A percentile compares a stretch with the other conserved stretches of the same genome.
These are phyloP conservation scores for Enteromius mattozi DNA, from an alignment of 2,797 vertebrate genomes.

Conservation along the genomic window DNA sequence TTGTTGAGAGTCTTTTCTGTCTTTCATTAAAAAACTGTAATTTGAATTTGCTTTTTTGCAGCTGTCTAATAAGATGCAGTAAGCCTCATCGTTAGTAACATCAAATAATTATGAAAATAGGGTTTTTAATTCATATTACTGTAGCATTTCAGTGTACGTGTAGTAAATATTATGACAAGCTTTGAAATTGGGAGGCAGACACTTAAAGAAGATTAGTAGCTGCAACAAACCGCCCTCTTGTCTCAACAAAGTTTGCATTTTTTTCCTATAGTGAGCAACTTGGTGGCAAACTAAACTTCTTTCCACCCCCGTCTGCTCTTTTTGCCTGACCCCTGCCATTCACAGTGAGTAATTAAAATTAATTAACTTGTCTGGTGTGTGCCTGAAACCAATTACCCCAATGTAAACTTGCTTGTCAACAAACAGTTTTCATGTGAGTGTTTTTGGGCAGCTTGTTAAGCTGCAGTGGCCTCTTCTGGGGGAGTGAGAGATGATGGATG, in stretches of 20 bases:
- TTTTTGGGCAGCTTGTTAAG: slow-evolving; percentile 64
- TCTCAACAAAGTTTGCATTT: slow-evolving; percentile 30
- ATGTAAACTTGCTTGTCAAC: slow-evolving; percentile 71
- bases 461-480: slow-evolving; percentile 60
- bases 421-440: slow-evolving; percentile 66
- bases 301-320: slow-evolving; percentile 52
- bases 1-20: slow-evolving; percentile 1
- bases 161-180: slow-evolving; percentile 8
- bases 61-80: neutral
- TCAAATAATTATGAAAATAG: neutral
- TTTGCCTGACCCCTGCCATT: slow-evolving; percentile 66
- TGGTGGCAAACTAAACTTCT: slow-evolving; percentile 51
- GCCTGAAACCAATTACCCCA: slow-evolving; percentile 76
- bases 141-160: neutral
- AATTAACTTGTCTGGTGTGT: slow-evolving; percentile 75
- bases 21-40: slow-evolving; percentile 39
- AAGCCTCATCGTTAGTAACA: neutral
- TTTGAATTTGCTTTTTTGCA: slow-evolving; percentile 24
- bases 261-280: neutral
- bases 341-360: slow-evolving; percentile 76
- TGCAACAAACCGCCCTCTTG: neutral
- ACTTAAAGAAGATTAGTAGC: neutral
- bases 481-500: slow-evolving; percentile 74
- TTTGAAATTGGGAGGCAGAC: neutral
- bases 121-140: neutral